Evolutionary conservation across 1,140 invertebrate species (phyloP).

Genomic region (Drosophila gunungcola): DNA sequence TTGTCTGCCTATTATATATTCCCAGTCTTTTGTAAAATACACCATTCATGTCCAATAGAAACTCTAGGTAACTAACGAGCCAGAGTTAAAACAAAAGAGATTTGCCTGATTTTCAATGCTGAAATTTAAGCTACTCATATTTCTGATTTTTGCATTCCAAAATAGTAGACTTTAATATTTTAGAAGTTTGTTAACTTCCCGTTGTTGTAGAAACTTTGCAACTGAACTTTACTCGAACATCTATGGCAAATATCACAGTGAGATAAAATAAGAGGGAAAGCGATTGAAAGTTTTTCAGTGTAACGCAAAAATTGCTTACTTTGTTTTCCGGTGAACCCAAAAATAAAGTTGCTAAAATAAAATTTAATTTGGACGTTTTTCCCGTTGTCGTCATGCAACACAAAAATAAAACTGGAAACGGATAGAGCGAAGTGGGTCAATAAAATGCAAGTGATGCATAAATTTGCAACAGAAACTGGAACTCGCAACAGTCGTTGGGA

Average conservation of each 20-base stretch:
- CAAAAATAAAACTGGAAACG: constrained; percentile 5
- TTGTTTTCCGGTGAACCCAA: constrained; percentile 48
- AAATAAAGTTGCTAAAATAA: constrained; percentile 49
- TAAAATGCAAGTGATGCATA: constrained; percentile 57
- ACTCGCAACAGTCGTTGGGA: constrained; percentile 16
- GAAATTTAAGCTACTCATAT: constrained; percentile 27
- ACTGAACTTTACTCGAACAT: constrained; percentile 35
- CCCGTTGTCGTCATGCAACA: constrained; percentile 28
- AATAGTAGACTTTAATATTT: constrained; percentile 6
- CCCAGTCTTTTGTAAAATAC: neutral
- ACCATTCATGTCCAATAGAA: neutral
- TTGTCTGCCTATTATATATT: constrained; percentile 9
- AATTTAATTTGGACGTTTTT: constrained; percentile 46
- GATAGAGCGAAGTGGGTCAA: constrained; percentile 37
- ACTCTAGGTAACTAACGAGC: constrained; percentile 9
- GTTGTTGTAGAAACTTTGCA: constrained; percentile 37
- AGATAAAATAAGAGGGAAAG: neutral
- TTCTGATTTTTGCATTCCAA: neutral
- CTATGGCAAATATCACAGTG: constrained; percentile 18
- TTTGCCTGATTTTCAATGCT: neutral
- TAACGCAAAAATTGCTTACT: constrained; percentile 49
- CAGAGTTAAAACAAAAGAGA: neutral
- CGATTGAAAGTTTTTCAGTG: constrained; percentile 36
- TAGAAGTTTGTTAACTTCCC: constrained; percentile 25
- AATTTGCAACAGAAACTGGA: constrained; percentile 46